These are phyloP conservation scores for Tragelaphus buxtoni DNA, from an alignment of 2,113 vertebrate species.

Conservation along the genomic window DNA sequence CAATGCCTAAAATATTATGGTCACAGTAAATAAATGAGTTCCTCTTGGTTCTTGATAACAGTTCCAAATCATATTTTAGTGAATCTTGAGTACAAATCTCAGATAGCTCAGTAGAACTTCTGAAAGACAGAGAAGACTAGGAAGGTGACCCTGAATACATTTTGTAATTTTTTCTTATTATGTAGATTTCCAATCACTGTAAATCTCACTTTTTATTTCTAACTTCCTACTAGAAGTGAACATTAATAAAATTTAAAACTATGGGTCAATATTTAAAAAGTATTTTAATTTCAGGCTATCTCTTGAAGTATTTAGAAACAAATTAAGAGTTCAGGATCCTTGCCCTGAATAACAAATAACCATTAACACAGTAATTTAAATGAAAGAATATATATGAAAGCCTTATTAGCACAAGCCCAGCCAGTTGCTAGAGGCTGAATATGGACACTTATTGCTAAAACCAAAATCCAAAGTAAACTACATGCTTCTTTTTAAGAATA, in stretches of 20 bases:
- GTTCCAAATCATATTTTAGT: neutral
- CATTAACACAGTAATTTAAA: neutral
- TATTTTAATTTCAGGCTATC: slow-evolving; percentile 21
- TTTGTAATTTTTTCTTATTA: neutral
- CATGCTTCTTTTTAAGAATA: neutral
- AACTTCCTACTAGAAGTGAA: neutral
- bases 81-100: neutral
- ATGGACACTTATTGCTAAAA: neutral
- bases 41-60: neutral
- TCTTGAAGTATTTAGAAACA: slow-evolving; percentile 15
- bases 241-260: slow-evolving; percentile 14
- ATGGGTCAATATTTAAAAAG: neutral
- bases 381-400: neutral
- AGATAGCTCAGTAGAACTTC: neutral
- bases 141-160: neutral
- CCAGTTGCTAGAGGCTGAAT: neutral
- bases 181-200: neutral
- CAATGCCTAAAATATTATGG: neutral
- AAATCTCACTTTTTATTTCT: slow-evolving; percentile 33
- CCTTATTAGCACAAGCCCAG: neutral
- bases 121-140: slow-evolving; percentile 8
- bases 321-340: neutral
- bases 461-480: neutral
- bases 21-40: neutral
- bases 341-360: neutral